phyloP scores from a whole-genome alignment of 2,888 invertebrate species.

The Parapristionchus giblindavisi region DNA sequence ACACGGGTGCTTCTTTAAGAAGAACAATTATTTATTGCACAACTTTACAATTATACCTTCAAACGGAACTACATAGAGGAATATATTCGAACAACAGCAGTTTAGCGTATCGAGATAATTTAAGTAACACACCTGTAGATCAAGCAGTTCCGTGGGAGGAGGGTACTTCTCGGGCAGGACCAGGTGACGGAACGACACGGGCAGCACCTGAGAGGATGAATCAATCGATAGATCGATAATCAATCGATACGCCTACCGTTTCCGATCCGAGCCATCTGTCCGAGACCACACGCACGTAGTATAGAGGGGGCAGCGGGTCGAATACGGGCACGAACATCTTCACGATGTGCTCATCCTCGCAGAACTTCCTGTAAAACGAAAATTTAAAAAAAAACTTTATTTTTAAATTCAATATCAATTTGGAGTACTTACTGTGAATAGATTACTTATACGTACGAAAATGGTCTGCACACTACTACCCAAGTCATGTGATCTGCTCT shows the following conservation, averaged over 20 bases:
- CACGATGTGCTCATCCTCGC: slow-evolving; percentile 90
- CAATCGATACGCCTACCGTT: slow-evolving; percentile 79
- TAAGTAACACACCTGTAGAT: slow-evolving; percentile 75
- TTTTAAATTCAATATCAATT: neutral
- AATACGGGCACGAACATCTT: slow-evolving; percentile 98
- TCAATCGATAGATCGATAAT: slow-evolving; percentile 73
- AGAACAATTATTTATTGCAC: too few relatives aligned
- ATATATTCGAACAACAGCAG: too few relatives aligned
- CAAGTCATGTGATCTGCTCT: too few relatives aligned
- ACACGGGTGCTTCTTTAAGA: too few relatives aligned
- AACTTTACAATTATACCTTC: too few relatives aligned
- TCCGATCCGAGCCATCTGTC: slow-evolving; percentile 74
- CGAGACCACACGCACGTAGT: slow-evolving; percentile 81
- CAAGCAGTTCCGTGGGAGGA: slow-evolving; percentile 94
- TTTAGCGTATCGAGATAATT: too few relatives aligned
- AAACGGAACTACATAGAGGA: too few relatives aligned
- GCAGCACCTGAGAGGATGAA: slow-evolving; percentile 75
- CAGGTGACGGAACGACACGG: slow-evolving; percentile 95
- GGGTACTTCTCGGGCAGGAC: slow-evolving; percentile 97
- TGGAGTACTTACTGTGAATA: neutral
- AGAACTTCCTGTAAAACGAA: slow-evolving; percentile 80
- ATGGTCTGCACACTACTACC: too few relatives aligned
- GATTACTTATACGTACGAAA: neutral
- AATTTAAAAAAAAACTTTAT: slow-evolving; percentile 6
- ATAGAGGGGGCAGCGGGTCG: slow-evolving; percentile 97